These are phyloP conservation scores for Globia sparganii DNA, from an alignment of 2,888 invertebrate species.

Conservation along the genomic window DNA sequence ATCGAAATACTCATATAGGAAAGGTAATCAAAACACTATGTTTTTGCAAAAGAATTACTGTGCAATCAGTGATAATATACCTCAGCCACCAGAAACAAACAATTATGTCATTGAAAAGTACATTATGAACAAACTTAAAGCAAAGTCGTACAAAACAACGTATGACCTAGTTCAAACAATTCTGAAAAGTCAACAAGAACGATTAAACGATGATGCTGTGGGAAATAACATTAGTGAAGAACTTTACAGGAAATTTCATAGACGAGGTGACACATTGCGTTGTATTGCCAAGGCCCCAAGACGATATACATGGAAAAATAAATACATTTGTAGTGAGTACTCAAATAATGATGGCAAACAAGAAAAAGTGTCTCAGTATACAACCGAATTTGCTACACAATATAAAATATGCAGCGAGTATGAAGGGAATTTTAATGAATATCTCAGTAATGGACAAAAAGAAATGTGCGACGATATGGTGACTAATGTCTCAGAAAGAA, in stretches of 20 bases:
- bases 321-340: conserved; percentile 11
- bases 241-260: conserved; percentile 1
- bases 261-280: background rate
- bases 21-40: conserved; percentile 5
- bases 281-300: conserved; percentile 3
- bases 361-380: background rate
- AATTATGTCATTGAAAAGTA: conserved; percentile 36
- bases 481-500: background rate
- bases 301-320: conserved; percentile 7
- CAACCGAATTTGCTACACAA: background rate
- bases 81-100: conserved; percentile 5
- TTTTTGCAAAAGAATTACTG: background rate
- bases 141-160: conserved; percentile 72
- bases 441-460: background rate
- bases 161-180: conserved; percentile 81
- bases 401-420: background rate
- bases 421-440: background rate
- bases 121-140: conserved; percentile 42
- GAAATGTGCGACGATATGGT: background rate
- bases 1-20: conserved; percentile 19
- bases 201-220: background rate
- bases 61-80: background rate
- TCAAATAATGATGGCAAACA: background rate
- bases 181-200: conserved; percentile 66
- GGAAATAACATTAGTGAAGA: conserved; percentile 19